phyloP scores from a whole-genome alignment of 2,797 vertebrate genomes.

The Lagorchestes hirsutus region DNA sequence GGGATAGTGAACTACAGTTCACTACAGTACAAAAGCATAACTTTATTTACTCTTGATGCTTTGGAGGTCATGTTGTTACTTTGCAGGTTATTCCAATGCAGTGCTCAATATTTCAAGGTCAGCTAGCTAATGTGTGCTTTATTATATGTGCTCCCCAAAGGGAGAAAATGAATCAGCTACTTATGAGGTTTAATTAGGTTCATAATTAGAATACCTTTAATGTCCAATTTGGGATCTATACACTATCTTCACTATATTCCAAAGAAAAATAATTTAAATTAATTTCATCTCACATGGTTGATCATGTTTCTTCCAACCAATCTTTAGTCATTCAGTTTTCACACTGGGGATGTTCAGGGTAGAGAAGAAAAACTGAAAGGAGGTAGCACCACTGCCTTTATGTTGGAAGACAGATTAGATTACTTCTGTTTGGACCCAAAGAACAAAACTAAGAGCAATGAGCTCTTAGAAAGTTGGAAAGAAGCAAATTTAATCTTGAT shows the following conservation, averaged over 20 bases:
- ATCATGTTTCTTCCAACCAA: conserved; percentile 18
- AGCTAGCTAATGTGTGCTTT: not conserved
- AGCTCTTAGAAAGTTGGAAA: not conserved
- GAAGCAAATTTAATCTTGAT: not conserved
- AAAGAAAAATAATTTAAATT: not conserved
- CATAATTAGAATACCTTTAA: not conserved
- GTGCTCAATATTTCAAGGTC: not conserved
- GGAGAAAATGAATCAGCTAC: not conserved
- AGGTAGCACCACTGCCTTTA: not conserved
- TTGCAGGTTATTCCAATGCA: not conserved
- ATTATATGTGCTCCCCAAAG: not conserved
- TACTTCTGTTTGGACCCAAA: not conserved
- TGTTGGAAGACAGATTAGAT: not conserved
- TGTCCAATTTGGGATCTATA: not conserved
- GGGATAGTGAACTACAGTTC: not conserved
- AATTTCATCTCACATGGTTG: not conserved
- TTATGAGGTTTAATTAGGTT: not conserved
- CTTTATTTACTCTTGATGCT: not conserved
- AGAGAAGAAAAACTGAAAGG: not conserved
- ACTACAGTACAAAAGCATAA: too few species aligned
- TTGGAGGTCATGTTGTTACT: not conserved
- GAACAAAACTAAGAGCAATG: not conserved
- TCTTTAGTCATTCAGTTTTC: not conserved
- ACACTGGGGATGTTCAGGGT: not conserved
- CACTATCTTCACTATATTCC: not conserved